Conservation (phyloP, 2,888 invertebrate species). For the Argyresthia albistria region DNA sequence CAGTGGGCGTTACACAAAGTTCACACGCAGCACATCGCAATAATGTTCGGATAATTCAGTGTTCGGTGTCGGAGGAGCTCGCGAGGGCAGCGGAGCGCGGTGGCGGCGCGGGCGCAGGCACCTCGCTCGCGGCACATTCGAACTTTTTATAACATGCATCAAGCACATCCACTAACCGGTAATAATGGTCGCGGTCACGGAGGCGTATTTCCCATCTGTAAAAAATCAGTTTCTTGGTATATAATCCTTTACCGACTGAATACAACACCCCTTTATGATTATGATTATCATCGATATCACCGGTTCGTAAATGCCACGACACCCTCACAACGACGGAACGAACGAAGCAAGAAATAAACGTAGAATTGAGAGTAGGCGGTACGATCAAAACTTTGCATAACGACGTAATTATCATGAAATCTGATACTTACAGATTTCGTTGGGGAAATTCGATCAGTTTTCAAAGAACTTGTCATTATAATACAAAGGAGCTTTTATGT, state of each 20-base stretch:
- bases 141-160: constrained; percentile 1
- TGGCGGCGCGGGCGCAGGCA: not conserved
- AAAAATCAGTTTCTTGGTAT: not conserved
- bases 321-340: too few species aligned
- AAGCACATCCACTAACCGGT: not conserved
- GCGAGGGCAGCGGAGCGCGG: constrained; percentile 6
- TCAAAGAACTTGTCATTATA: constrained; percentile 1
- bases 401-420: too few species aligned
- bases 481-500: constrained; percentile 1
- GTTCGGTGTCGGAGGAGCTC: constrained; percentile 4
- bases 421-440: too few species aligned
- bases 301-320: too few species aligned
- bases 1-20: constrained; percentile 11
- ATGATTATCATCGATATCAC: too few species aligned
- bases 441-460: not conserved
- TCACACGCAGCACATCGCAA: constrained; percentile 18
- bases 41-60: constrained; percentile 3
- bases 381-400: too few species aligned
- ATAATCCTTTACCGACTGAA: too few species aligned
- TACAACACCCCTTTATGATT: too few species aligned
- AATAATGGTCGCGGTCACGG: not conserved
- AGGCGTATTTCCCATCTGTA: not conserved
- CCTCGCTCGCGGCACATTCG: not conserved
- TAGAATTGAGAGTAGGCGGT: too few species aligned
- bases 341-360: too few species aligned